phyloP scores from a whole-genome alignment of 2,797 vertebrate species.

The Malacoctenus gilli region DNA sequence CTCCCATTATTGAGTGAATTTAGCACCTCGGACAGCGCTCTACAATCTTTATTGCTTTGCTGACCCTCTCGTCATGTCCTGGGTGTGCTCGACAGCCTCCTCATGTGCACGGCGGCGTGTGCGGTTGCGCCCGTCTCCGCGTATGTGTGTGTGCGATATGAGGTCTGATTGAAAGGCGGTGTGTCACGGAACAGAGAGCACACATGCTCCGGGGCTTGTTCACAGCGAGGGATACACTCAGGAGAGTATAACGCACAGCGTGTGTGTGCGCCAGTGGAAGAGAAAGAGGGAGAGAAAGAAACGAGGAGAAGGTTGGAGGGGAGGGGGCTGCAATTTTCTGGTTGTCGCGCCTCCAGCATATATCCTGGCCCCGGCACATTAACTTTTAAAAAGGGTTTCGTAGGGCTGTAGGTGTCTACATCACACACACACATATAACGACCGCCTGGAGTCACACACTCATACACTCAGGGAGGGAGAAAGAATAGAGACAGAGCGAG shows the following conservation, averaged over 20 bases:
- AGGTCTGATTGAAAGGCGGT: conserved; percentile 98
- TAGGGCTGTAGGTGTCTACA: conserved; percentile 81
- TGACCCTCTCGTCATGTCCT: conserved; percentile 99
- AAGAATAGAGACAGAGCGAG: conserved; percentile 63
- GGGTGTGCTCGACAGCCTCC: conserved; percentile 77
- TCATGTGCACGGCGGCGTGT: conserved; percentile 52
- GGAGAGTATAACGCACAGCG: conserved; percentile 83
- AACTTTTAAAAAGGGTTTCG: conserved; percentile 91
- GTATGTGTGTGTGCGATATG: conserved; percentile 65
- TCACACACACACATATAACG: conserved; percentile 69
- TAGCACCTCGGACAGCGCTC: conserved; percentile 98
- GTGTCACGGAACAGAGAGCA: conserved; percentile 97
- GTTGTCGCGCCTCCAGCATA: conserved; percentile 94
- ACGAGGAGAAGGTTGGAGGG: conserved; percentile 54
- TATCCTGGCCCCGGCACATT: conserved; percentile 90
- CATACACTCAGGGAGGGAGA: conserved; percentile 58
- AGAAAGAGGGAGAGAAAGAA: conserved; percentile 63
- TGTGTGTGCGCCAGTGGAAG: conserved; percentile 60
- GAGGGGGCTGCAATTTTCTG: conserved; percentile 99
- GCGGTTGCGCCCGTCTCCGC: conserved; percentile 11
- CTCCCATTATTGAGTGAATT: conserved; percentile 99
- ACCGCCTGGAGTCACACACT: conserved; percentile 76
- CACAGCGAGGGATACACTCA: conserved; percentile 92
- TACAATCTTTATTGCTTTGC: conserved; percentile 99
- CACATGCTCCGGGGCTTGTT: conserved; percentile 96